These are phyloP conservation scores for Coranthus polyacanthus DNA, from an alignment of 2,797 vertebrate genomes.

Conservation along the genomic window DNA sequence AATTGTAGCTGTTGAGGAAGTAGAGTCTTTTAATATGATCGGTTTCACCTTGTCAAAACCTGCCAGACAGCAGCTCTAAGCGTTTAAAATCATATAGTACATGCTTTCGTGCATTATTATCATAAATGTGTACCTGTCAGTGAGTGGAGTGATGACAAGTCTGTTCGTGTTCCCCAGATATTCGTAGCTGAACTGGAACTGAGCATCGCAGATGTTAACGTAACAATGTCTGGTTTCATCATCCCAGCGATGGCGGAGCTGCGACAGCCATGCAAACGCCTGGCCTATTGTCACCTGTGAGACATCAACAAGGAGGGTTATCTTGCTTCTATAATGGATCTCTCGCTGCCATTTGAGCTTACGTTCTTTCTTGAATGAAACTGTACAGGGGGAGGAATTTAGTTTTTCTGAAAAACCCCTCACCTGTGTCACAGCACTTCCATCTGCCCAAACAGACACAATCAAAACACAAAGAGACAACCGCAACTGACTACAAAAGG, in stretches of 20 bases:
- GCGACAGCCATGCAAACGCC: constrained; percentile 88
- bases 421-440: too few species aligned
- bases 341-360: background rate
- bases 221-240: constrained; percentile 84
- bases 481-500: too few species aligned
- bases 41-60: too few species aligned
- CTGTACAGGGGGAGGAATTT: too few species aligned
- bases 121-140: constrained; percentile 82
- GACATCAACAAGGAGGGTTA: constrained; percentile 4
- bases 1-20: background rate
- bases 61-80: too few species aligned
- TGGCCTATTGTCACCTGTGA: constrained; percentile 84
- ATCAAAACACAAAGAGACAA: too few species aligned
- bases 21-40: too few species aligned
- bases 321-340: background rate
- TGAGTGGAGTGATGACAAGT: constrained; percentile 88
- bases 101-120: background rate
- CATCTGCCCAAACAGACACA: too few species aligned
- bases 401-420: too few species aligned
- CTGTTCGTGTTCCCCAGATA: constrained; percentile 89
- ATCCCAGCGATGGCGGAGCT: constrained; percentile 88
- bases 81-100: too few species aligned
- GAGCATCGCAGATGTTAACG: constrained; percentile 88
- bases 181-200: constrained; percentile 89
- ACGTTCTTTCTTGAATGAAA: too few species aligned